Evolutionary conservation across 2,113 vertebrate genomes (phyloP), one percentile per base, ranked within the genome.

Genomic region (Nothobranchius kuhntae): DNA sequence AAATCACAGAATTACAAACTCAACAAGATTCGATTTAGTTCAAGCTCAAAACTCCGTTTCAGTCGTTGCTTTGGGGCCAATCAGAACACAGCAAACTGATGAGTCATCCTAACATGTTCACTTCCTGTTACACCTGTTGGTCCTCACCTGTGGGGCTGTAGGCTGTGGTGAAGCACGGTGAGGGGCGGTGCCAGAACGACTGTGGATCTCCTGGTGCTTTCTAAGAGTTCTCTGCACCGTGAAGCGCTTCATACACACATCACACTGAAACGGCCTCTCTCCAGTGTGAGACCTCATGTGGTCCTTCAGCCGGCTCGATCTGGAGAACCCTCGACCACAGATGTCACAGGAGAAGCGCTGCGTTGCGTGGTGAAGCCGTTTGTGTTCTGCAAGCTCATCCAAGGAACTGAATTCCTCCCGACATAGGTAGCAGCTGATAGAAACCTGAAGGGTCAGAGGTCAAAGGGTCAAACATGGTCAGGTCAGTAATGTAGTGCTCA

Each of bases 171-270:
- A 13, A 2, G 42, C 11, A 13, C 7, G 5, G 0, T 58, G 3
- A 0, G 4, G 0, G 30, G 45, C 1, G 42, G 4, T 0, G 46
- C 0, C 30, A 30, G 30, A 30, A 30, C 30, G 30, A 61, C 15
- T n/a, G 79, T 85, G 83, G 65, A 74, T 71, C 76, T 71, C 40
- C 73, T 47, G 70, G 61, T 82, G 80, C 50, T 57, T 77, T 67
- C 26, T 75, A 9, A 77, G 50, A 11, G 54, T 71, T 7, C 77
- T 21, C 21, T 60, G 66, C 3, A 47, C 36, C 0, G 64, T 56
- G 67, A 80, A 82, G 0, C 71, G 10, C 13, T 63, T 75, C 66
- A 35, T 53, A 66, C 83, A 82, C 66, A 80, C 36, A 40, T 45
- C 4, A 7, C 80, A 82, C 60, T 82, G 73, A 3, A 59, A 80